Evolutionary conservation across 2,797 vertebrate species (phyloP), one percentile per base, ranked within the genome.

Genomic region (Phrynocephalus forsythii): DNA sequence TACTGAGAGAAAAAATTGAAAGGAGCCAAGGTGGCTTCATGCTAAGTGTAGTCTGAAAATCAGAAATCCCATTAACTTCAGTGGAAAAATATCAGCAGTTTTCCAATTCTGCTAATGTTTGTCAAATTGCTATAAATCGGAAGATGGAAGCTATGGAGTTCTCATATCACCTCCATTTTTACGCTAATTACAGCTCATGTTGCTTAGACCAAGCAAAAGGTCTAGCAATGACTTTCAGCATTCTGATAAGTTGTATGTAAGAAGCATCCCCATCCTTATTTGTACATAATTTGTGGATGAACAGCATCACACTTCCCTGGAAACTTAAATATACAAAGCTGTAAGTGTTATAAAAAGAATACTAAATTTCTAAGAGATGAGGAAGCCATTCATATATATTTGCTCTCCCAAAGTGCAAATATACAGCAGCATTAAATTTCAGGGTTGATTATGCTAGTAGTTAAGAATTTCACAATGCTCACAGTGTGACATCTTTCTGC

Each of bases 391-490:
- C 81, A 22, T 10, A 60, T 9, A 0, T 11, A 60, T 81, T 81
- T 80, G 30, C 1, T 71, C 1, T 78, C 67, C 11, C 22, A 7
- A 88, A 83, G 1, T 79, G 52, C 75, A 92, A 68, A 26, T 72
- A 24, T 66, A 82, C 0, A 11, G 77, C 22, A 75, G 77, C 22
- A 75, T 0, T 79, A 69, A 24, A 86, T 77, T n/a, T 1, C 15
- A 79, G 26, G 24, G 33, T 83, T 82, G 52, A 79, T 78, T 33
- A 85, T 81, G 4, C 22, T 84, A 33, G 44, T 77, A 89, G 86
- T 82, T 90, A 87, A 13, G 63, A 71, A 0, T 86, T 93, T 91
- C 33, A 76, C 83, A 79, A 71, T 86, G 76, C 82, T 86, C 67
- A 78, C 77, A 87, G 33, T 30, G 91, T 90, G 50, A 91, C 38